Evolutionary conservation across 2,888 invertebrate species (phyloP), one percentile per base, ranked within the genome.

Genomic region (Drosophila testacea): DNA sequence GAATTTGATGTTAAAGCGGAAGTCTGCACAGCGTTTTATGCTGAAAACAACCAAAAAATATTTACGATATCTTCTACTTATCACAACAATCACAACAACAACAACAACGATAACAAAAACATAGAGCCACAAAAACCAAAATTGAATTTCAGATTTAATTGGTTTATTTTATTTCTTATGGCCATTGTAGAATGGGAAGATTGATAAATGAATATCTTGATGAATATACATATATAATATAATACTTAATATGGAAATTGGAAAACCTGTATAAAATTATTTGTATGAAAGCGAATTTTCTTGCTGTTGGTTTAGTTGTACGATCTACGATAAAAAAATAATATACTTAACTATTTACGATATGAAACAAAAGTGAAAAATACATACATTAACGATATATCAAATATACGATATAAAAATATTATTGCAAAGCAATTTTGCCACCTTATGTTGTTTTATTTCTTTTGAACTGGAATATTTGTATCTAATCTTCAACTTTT

Each of bases 231-330:
- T 57, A 50, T 62, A 78, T 41, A 50, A 63, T 60, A 69, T 64
- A 69, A 69, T 59, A 69, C 61, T 68, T 65, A 56, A 69, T 50
- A 66, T 74, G 76, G 73, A 73, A 79, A 68, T 69, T 78, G 72
- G 69, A 75, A 77, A 78, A 70, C 62, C 77, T 83, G 60, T 77
- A 56, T 66, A 79, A 73, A 71, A 74, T 64, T 66, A 74, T 56
- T 76, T 83, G 64, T 83, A 88, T 81, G 79, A 83, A 83, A 79
- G 89, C 88, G 86, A 86, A 88, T 89, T 86, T 89, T 86, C 77
- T 88, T 86, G 89, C 89, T 86, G 86, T 79, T 89, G 86, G 88
- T 70, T 78, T 89, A 89, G 84, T 81, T 81, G 67, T 85, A 85
- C 77, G 69, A 81, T 59, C 73, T 80, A 78, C 69, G 74, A 75